Percentiles rank a stretch among this genome's conserved stretches.
phyloP scores from a whole-genome alignment of 2,113 vertebrate species.

The Eurypyga helias region DNA sequence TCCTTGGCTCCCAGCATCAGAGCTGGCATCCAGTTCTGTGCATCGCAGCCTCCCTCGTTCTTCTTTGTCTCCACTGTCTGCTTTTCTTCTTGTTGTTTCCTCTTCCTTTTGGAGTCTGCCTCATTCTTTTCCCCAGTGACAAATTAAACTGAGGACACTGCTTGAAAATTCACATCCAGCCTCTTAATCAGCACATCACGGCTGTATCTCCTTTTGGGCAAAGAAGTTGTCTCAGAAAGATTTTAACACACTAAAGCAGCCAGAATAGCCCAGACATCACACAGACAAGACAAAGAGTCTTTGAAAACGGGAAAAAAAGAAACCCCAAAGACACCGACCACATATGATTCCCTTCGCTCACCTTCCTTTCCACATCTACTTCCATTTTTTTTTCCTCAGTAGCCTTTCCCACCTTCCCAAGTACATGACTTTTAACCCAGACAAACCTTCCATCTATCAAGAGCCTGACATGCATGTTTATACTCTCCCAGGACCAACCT shows the following conservation, averaged over 20 bases:
- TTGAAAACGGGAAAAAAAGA: background rate
- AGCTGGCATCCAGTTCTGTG: background rate
- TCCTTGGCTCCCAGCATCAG: background rate
- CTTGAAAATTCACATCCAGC: background rate
- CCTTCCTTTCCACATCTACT: background rate
- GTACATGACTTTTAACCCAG: background rate
- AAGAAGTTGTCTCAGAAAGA: background rate
- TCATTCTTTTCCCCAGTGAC: background rate
- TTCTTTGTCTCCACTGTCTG: background rate
- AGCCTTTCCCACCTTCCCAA: background rate
- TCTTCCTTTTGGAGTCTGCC: background rate
- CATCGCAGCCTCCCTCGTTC: background rate
- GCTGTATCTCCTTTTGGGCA: background rate
- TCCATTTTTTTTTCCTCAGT: background rate
- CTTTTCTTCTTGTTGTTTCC: background rate
- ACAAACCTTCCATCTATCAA: background rate
- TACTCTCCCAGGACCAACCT: background rate
- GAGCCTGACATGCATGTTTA: background rate
- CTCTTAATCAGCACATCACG: background rate
- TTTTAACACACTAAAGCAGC: background rate
- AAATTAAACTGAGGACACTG: background rate
- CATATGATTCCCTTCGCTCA: background rate
- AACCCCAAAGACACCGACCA: background rate
- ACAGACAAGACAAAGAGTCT: background rate
- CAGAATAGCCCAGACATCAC: background rate